These are phyloP conservation scores for Pica pica DNA, from an alignment of 2,113 vertebrate species.

Conservation along the genomic window DNA sequence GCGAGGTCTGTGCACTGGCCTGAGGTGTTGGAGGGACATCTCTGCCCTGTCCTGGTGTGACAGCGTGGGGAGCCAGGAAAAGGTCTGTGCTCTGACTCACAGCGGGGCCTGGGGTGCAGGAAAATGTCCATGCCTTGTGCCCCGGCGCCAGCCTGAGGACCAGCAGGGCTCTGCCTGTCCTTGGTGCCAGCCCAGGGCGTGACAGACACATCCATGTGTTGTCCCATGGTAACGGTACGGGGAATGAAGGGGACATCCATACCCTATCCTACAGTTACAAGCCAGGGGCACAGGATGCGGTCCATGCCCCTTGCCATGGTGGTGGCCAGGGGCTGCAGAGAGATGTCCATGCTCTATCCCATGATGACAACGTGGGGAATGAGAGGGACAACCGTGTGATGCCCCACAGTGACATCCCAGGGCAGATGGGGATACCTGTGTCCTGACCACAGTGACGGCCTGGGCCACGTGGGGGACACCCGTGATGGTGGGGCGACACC, in stretches of 20 bases:
- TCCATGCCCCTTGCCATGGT: not conserved
- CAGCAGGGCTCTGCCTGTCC: too few species aligned
- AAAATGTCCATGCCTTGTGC: too few species aligned
- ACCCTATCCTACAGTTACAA: not conserved
- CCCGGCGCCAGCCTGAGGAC: fast-evolving
- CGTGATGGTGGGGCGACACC: not conserved
- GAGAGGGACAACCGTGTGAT: too few species aligned
- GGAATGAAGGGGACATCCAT: not conserved
- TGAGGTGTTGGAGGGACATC: fast-evolving
- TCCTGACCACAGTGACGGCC: not conserved
- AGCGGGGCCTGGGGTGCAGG: fast-evolving
- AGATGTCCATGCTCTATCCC: not conserved
- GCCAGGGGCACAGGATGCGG: fast-evolving
- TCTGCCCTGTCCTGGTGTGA: too few species aligned
- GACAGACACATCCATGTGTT: not conserved
- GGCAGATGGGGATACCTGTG: fast-evolving
- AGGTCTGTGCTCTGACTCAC: not conserved
- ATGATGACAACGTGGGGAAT: fast-evolving
- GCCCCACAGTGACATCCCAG: not conserved
- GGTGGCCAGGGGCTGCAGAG: not conserved
- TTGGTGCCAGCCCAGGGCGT: not conserved
- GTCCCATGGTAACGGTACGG: fast-evolving
- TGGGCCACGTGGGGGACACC: not conserved
- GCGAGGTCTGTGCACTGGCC: too few species aligned
- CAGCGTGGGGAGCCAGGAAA: fast-evolving